Conservation (phyloP, 2,113 vertebrate species). For the Percina caprodes region DNA sequence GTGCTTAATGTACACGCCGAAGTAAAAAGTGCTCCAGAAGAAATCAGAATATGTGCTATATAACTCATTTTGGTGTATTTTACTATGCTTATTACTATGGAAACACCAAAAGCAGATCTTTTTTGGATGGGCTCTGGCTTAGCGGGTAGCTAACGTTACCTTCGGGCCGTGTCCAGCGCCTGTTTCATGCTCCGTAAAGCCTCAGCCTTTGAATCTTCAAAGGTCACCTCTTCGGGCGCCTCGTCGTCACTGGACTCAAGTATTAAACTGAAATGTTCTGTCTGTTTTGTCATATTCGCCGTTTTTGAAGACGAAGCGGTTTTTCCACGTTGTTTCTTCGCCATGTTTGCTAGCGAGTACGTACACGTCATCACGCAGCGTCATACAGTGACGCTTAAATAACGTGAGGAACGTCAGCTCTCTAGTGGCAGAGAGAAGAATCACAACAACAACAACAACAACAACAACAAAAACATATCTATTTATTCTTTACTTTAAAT, state of each 20-base stretch:
- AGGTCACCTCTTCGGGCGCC: constrained; percentile 79
- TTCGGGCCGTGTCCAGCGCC: constrained; percentile 66
- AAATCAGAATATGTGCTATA: rapidly evolving
- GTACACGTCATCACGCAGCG: constrained; percentile 31
- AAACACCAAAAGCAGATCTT: rapidly evolving
- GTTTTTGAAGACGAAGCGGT: neutral
- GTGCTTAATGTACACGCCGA: rapidly evolving
- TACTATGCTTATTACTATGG: rapidly evolving
- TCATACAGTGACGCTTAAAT: neutral
- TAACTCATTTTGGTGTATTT: rapidly evolving
- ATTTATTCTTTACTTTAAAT: too few relatives aligned
- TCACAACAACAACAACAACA: neutral
- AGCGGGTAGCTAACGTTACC: constrained; percentile 58
- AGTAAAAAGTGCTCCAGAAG: rapidly evolving
- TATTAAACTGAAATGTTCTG: neutral
- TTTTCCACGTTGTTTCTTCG: constrained; percentile 68
- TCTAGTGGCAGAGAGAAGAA: neutral
- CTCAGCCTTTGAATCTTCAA: constrained; percentile 71
- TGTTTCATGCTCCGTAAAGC: constrained; percentile 72
- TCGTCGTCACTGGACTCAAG: constrained; percentile 79
- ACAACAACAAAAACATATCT: too few relatives aligned
- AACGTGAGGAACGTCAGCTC: neutral
- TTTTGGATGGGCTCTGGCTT: neutral
- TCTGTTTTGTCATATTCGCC: neutral
- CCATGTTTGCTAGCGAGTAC: constrained; percentile 56